Base-by-base conservation (phyloP, 2,888 invertebrate genomes). In the Pollenia angustigena region DNA sequence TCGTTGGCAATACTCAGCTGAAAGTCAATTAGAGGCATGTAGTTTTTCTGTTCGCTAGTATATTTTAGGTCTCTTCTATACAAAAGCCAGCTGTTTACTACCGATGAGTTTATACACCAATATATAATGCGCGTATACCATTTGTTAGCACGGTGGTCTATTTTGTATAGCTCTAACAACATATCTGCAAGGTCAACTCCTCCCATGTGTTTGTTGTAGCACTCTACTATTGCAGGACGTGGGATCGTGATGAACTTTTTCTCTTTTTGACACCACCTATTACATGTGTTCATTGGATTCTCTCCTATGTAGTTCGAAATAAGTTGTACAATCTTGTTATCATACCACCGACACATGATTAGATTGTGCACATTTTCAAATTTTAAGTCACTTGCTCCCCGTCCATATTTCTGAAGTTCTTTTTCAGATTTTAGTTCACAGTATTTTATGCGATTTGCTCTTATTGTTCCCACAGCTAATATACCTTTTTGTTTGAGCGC, bases 101-200 rank as follows among this genome's bases (percentile, higher is more conserved):
- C n/a, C n/a, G n/a, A n/a, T n/a, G n/a, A n/a, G n/a, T n/a, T n/a
- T n/a, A n/a, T n/a, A n/a, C n/a, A n/a, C n/a, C n/a, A n/a, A n/a
- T n/a, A n/a, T n/a, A n/a, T n/a, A n/a, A n/a, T n/a, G n/a, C n/a
- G 85, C 87, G 87, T 88, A 58, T 88, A 88, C 88, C 82, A 88
- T 74, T 88, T 85, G 66, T 48, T 66, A 8, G 48, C 23, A 32
- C 14, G 66, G 64, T 79, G 71, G 79, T 82, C 80, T 69, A 79
- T 85, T 86, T 72, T 85, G 62, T 88, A 88, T 18, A 87, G 42
- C 16, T 85, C 83, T 23, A 88, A 52, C 60, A 87, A 18, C 82
- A 88, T 88, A 60, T 85, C 85, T 10, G 85, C 78, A 87, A 83
- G 83, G 84, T 88, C 85, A 87, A 87, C 84, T 14, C 85, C 84